phyloP scores from a whole-genome alignment of 2,797 vertebrate species.

The Chloroceryle inda region DNA sequence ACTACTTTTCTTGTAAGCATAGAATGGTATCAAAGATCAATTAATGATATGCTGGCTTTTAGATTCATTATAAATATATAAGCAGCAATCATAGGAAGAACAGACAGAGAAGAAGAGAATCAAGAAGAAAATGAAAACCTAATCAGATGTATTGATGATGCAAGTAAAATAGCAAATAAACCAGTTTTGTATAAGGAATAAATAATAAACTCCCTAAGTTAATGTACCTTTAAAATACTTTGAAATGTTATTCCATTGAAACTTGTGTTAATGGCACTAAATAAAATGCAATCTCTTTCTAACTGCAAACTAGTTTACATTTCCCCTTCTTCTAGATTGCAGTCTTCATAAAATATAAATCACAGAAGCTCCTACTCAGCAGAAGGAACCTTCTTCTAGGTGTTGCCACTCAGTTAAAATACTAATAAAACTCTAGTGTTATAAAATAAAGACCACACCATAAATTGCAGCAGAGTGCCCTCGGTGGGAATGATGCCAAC shows the following conservation, averaged over 20 bases:
- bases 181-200: not conserved
- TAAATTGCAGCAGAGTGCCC: not conserved
- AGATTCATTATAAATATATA: not conserved
- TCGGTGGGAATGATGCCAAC: not conserved
- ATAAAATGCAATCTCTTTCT: not conserved
- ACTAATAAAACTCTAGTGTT: not conserved
- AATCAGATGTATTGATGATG: not conserved
- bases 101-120: not conserved
- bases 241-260: not conserved
- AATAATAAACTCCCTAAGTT: not conserved
- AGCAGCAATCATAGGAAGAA: not conserved
- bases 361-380: not conserved
- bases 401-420: not conserved
- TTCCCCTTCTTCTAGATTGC: not conserved
- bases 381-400: not conserved
- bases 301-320: not conserved
- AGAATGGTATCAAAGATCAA: not conserved
- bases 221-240: not conserved
- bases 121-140: not conserved
- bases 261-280: not conserved
- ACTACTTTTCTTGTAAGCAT: not conserved
- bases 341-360: not conserved
- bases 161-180: not conserved
- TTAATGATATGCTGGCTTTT: not conserved
- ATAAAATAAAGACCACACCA: not conserved